Evolutionary conservation across 2,113 vertebrate species (phyloP).

Genomic region (Ptilorrhoa leucosticta): DNA sequence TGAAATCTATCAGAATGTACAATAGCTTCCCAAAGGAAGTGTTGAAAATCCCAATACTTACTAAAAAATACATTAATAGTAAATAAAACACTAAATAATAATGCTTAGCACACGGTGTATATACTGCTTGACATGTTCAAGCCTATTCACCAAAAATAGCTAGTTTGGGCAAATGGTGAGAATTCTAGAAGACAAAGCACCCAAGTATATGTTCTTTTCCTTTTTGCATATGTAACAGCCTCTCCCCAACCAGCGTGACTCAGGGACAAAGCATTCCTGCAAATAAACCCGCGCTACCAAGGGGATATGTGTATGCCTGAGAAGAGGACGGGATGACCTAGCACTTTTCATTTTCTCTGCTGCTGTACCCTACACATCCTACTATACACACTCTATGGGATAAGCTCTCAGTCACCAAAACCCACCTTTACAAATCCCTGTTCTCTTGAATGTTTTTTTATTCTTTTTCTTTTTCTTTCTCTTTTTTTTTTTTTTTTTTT

Average conservation of each 20-base stretch:
- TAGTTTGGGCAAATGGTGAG: not conserved
- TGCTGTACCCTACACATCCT: not conserved
- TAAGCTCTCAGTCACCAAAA: not conserved
- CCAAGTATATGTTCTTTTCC: not conserved
- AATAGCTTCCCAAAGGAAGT: conserved; percentile 24
- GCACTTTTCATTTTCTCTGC: conserved; percentile 28
- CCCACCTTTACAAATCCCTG: not conserved
- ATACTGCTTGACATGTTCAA: not conserved
- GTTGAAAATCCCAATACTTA: not conserved
- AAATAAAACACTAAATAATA: conserved; percentile 29
- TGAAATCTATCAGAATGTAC: conserved; percentile 27
- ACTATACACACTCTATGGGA: not conserved
- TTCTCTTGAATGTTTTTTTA: not conserved
- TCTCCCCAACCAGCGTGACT: conserved; percentile 39
- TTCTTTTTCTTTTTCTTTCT: not conserved
- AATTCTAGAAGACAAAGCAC: conserved; percentile 30
- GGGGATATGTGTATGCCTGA: conserved; percentile 15
- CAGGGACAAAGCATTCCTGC: conserved; percentile 42
- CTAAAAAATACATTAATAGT: conserved; percentile 28
- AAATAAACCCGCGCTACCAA: conserved; percentile 23
- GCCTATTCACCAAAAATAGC: not conserved
- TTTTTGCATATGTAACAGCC: conserved; percentile 43
- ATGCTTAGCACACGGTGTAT: not conserved
- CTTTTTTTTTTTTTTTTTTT: not conserved
- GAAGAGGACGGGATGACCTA: conserved; percentile 49